Conservation (phyloP, 2,888 invertebrate species). For the Seira musarum region DNA sequence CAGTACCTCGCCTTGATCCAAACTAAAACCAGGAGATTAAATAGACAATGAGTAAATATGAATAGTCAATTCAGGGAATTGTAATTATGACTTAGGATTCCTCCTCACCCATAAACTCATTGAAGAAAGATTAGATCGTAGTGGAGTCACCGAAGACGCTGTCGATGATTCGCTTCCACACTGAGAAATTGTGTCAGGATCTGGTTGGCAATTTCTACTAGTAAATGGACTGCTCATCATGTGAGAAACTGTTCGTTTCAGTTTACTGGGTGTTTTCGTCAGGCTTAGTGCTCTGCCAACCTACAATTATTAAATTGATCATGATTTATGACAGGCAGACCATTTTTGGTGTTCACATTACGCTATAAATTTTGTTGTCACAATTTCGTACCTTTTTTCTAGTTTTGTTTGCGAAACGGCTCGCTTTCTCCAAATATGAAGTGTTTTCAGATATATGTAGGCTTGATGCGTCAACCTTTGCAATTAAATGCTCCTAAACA, state of each 20-base stretch:
- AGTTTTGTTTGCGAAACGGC: constrained; percentile 70
- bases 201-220: constrained; percentile 49
- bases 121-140: constrained; percentile 61
- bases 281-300: constrained; percentile 96
- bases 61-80: not conserved
- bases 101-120: constrained; percentile 65
- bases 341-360: not conserved
- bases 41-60: constrained; percentile 6
- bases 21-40: constrained; percentile 37
- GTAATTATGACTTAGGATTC: not conserved
- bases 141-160: constrained; percentile 53
- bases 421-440: constrained; percentile 64
- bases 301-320: constrained; percentile 72
- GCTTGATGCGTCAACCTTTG: constrained; percentile 63
- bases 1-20: constrained; percentile 48
- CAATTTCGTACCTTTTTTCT: constrained; percentile 70
- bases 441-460: constrained; percentile 58
- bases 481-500: constrained; percentile 65
- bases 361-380: too few species aligned
- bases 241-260: constrained; percentile 94
- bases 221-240: constrained; percentile 93
- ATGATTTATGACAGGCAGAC: not conserved
- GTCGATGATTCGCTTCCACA: constrained; percentile 54
- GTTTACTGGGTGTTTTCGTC: constrained; percentile 93
- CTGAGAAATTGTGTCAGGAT: constrained; percentile 63